A percentile compares a stretch with the other conserved stretches of the same genome.
Conservation (phyloP, 2,797 vertebrate species). For the Scomberomorus guttatus region DNA sequence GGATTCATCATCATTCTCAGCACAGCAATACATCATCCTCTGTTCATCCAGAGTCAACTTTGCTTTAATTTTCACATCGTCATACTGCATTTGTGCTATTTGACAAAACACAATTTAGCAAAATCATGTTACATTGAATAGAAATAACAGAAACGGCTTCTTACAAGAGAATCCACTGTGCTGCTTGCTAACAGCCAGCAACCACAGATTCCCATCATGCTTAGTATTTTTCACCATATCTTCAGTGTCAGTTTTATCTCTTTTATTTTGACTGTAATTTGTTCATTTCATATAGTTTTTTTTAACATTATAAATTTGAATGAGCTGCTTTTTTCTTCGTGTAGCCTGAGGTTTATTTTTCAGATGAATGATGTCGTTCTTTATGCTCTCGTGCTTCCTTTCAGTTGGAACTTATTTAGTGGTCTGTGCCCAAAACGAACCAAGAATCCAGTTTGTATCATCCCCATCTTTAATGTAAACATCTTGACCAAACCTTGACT, state of each 20-base stretch:
- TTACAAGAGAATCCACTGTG: background rate
- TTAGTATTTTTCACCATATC: background rate
- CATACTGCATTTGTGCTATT: background rate
- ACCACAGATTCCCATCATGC: background rate
- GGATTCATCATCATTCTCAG: conserved; percentile 30
- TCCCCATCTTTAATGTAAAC: conserved; percentile 83
- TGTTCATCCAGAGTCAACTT: background rate
- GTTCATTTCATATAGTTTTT: background rate
- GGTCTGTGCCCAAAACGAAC: conserved; percentile 75
- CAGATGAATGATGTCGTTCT: conserved; percentile 46
- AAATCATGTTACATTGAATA: background rate
- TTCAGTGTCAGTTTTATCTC: background rate
- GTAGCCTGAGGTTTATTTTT: background rate
- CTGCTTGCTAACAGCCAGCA: conserved; percentile 40
- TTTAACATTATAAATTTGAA: background rate
- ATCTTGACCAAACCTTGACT: background rate
- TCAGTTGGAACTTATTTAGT: conserved; percentile 82
- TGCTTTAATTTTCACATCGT: background rate
- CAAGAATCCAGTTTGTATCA: conserved; percentile 79
- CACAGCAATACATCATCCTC: too few species aligned
- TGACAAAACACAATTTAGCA: background rate
- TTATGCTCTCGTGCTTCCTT: conserved; percentile 67
- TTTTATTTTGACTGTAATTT: background rate
- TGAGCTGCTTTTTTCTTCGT: conserved; percentile 1
- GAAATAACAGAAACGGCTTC: background rate